Conservation (phyloP, 1,140 invertebrate species). For the Drosophila ficusphila region DNA sequence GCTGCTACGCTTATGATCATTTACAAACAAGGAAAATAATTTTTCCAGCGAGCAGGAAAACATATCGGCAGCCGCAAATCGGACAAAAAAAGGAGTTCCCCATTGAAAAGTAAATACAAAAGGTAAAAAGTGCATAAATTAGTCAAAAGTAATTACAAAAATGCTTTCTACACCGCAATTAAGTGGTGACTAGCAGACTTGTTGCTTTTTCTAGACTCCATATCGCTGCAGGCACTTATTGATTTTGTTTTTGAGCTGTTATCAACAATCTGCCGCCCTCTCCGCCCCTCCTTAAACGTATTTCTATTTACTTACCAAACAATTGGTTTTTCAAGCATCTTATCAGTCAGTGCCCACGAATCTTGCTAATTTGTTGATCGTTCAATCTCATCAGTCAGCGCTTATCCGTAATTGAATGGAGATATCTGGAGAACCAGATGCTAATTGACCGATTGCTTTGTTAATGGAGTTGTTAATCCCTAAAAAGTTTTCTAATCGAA, state of each 20-base stretch:
- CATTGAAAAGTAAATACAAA: background rate
- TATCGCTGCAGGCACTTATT: constrained; percentile 34
- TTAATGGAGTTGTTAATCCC: constrained; percentile 6
- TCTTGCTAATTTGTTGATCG: constrained; percentile 26
- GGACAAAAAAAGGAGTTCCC: background rate
- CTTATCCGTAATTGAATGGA: constrained; percentile 28
- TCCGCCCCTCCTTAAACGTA: background rate
- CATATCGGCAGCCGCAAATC: background rate
- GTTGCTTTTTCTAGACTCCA: constrained; percentile 13
- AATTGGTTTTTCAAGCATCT: constrained; percentile 14
- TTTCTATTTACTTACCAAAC: constrained; percentile 20
- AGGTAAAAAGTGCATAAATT: constrained; percentile 34
- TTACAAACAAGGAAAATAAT: background rate
- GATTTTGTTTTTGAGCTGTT: constrained; percentile 49
- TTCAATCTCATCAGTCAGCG: background rate
- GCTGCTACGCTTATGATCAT: background rate
- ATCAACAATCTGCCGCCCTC: constrained; percentile 10
- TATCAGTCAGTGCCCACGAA: constrained; percentile 26
- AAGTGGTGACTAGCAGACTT: constrained; percentile 16
- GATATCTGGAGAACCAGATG: constrained; percentile 14
- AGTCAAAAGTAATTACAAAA: background rate
- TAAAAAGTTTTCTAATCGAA: background rate
- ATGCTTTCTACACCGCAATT: background rate
- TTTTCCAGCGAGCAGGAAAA: background rate
- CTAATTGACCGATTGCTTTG: constrained; percentile 24